Base-by-base conservation (phyloP, 2,797 vertebrate genomes). In the Gallinago nigripennis region DNA sequence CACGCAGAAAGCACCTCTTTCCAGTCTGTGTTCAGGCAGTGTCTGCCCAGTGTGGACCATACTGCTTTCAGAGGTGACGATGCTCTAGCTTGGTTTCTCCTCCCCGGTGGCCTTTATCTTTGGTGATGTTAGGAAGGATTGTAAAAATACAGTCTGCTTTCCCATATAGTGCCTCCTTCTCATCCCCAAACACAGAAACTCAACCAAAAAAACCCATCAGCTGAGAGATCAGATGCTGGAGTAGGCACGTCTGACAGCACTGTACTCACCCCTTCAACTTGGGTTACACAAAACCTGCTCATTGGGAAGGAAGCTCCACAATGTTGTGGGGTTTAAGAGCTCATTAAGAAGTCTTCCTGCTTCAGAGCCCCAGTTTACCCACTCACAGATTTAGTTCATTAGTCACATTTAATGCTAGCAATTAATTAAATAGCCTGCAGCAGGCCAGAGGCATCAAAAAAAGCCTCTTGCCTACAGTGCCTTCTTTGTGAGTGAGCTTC, bases 371-470 rank as follows among this genome's bases (percentile, higher is more conserved):
- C 53, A 70, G 1, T 77, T 73, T 85, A 6, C 0, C 4, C 10
- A 3, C 11, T 75, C 37, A n/a, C 1, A 51, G 43, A 33, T n/a
- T 86, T 37, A 79, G 20, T 31, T 53, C 17, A 10, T 60, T 69
- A 58, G 30, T 51, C 70, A 84, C 46, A 58, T 70, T 63, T 72
- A 85, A 53, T 54, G 20, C 15, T 54, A 82, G 16, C 18, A 77
- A 58, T 82, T 86, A 72, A 69, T 51, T 16, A 86, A 82, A 63
- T 51, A 77, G 46, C n/a, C 39, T 70, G 68, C 54, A 86, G 43
- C 39, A 58, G 24, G 5, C 13, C 57, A 82, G 25, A 54, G 43
- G 19, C 15, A 82, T 39, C 61, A 64, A 54, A 64, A 54, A 33
- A 8, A 87, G 16, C 20, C 19, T 82, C 37, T 37, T 46, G 27